Evolutionary conservation across 1,140 invertebrate genomes (phyloP).

Genomic region (Tetragonula clypearis): DNA sequence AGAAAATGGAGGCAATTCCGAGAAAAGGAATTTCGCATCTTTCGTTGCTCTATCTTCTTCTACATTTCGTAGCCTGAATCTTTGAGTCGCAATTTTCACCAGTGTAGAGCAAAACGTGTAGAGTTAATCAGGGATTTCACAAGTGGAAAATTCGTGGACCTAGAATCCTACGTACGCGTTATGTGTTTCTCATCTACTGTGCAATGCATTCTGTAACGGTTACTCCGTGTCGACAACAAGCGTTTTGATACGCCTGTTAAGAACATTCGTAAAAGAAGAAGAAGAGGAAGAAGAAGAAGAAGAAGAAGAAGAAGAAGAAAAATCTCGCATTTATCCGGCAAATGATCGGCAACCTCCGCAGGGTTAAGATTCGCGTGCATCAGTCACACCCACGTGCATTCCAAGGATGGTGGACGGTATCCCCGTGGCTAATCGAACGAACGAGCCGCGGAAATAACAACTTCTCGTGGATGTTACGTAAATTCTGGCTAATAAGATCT

Average conservation of each 20-base stretch:
- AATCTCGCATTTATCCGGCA: background rate
- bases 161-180: no score
- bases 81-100: no score
- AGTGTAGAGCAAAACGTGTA: no score
- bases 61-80: no score
- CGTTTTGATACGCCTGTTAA: background rate
- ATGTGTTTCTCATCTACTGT: background rate
- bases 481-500: constrained; percentile 58
- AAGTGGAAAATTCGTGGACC: no score
- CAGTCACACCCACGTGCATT: constrained; percentile 24
- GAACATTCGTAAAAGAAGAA: background rate
- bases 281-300: background rate
- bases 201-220: background rate
- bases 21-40: no score
- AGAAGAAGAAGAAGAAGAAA: background rate
- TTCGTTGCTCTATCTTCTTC: no score
- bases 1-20: no score
- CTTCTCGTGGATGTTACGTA: constrained; percentile 31
- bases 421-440: background rate
- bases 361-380: constrained; percentile 3
- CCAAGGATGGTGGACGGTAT: constrained; percentile 4
- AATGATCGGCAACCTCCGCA: background rate
- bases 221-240: background rate
- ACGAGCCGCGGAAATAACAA: constrained; percentile 17
- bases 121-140: no score